Evolutionary conservation across 1,140 invertebrate species (phyloP).

Genomic region (Vollenhovia emeryi): DNA sequence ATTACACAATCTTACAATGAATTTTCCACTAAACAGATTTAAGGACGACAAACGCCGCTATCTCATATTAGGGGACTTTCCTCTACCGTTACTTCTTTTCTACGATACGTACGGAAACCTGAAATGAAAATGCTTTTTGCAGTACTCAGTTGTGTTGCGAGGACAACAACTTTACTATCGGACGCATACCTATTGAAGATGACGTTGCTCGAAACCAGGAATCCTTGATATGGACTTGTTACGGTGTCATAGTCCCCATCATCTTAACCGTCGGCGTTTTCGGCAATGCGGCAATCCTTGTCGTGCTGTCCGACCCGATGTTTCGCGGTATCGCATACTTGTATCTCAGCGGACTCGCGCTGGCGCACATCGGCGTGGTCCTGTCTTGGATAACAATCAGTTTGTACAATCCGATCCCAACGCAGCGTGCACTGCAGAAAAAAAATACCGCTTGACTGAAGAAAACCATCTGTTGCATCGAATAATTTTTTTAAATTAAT

Average conservation of each 20-base stretch:
- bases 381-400: constrained; percentile 65
- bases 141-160: constrained; percentile 64
- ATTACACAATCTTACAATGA: too few species aligned
- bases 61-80: too few species aligned
- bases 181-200: neutral
- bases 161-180: constrained; percentile 42
- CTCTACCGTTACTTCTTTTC: neutral
- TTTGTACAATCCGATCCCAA: constrained; percentile 37
- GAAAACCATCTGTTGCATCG: neutral
- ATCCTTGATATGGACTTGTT: constrained; percentile 36
- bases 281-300: constrained; percentile 57
- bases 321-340: constrained; percentile 64
- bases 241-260: constrained; percentile 57
- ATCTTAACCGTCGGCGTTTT: constrained; percentile 55
- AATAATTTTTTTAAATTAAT: neutral
- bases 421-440: neutral
- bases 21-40: too few species aligned
- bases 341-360: constrained; percentile 61
- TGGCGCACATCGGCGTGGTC: constrained; percentile 55
- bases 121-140: neutral
- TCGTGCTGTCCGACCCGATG: constrained; percentile 50
- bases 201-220: neutral
- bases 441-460: neutral
- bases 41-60: too few species aligned
- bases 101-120: neutral